A percentile compares a stretch with the other conserved stretches of the same genome.
Conservation (phyloP, 2,113 vertebrate genomes). For the Antechinus flavipes region DNA sequence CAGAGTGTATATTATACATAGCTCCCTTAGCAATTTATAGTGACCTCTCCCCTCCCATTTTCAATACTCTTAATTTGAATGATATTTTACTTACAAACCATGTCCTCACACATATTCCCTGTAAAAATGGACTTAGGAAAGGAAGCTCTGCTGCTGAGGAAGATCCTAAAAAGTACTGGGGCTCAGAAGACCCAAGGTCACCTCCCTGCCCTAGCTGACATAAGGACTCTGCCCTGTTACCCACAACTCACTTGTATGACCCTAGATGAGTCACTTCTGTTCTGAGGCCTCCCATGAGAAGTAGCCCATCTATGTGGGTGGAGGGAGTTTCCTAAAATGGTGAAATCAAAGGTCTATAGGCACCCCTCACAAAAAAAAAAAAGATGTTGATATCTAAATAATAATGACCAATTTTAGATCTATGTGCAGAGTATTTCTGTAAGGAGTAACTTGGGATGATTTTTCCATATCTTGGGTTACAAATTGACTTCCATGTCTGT, state of each 20-base stretch:
- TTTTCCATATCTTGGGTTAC: slow-evolving; percentile 52
- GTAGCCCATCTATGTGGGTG: not conserved
- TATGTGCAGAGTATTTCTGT: slow-evolving; percentile 64
- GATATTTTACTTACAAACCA: slow-evolving; percentile 38
- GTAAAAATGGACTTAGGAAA: too few relatives aligned
- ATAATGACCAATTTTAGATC: slow-evolving; percentile 45
- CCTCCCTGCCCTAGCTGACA: too few relatives aligned
- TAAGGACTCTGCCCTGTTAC: not conserved
- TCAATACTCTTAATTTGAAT: slow-evolving; percentile 46
- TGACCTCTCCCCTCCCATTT: slow-evolving; percentile 24
- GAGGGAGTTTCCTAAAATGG: not conserved
- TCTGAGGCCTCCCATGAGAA: not conserved
- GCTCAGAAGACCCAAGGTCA: too few relatives aligned
- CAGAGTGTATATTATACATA: not conserved
- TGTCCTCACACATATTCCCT: slow-evolving; percentile 39
- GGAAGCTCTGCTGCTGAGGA: too few relatives aligned
- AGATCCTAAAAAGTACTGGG: too few relatives aligned
- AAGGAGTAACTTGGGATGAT: slow-evolving; percentile 66
- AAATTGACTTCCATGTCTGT: slow-evolving; percentile 67
- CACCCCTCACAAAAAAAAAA: not conserved
- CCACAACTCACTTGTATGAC: not conserved
- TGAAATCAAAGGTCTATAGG: not conserved
- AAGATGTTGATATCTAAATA: slow-evolving; percentile 56
- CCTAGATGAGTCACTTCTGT: not conserved
- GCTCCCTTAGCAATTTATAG: slow-evolving; percentile 36